These are phyloP conservation scores for Tachyglossus aculeatus DNA, from an alignment of 2,797 vertebrate genomes.

Conservation along the genomic window DNA sequence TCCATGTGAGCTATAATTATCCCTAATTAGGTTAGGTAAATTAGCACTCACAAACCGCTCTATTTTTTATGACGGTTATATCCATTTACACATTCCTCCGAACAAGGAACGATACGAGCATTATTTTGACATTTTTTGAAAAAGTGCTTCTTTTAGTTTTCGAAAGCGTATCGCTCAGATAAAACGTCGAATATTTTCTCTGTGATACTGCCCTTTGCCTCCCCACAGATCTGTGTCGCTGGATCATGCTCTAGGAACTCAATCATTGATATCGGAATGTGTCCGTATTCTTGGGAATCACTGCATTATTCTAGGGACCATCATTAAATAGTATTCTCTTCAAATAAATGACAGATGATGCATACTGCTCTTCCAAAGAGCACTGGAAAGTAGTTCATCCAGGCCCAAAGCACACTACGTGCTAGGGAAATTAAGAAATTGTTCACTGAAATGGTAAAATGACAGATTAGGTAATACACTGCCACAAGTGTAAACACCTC, in stretches of 20 bases:
- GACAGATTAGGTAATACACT: conserved; percentile 59
- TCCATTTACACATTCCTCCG: not conserved
- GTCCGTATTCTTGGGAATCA: conserved; percentile 2
- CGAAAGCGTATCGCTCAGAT: no score
- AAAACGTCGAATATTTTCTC: no score
- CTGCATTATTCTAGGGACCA: conserved; percentile 7
- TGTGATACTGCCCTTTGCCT: no score
- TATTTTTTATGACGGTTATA: no score
- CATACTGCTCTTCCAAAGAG: conserved; percentile 53
- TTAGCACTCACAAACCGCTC: conserved; percentile 13
- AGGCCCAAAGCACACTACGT: conserved; percentile 46
- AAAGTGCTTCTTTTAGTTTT: no score
- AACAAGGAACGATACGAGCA: no score
- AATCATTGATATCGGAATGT: not conserved
- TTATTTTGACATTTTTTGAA: no score
- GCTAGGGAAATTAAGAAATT: conserved; percentile 51
- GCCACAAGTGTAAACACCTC: not conserved
- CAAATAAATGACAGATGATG: conserved; percentile 21
- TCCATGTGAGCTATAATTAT: no score
- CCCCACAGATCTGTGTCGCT: no score
- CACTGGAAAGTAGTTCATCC: conserved; percentile 35
- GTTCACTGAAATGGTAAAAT: conserved; percentile 57
- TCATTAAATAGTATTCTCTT: conserved; percentile 13
- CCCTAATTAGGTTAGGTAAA: not conserved
- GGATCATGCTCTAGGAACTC: not conserved